Base-by-base conservation (phyloP, 1,140 invertebrate genomes). In the Schlechtendalia chinensis region DNA sequence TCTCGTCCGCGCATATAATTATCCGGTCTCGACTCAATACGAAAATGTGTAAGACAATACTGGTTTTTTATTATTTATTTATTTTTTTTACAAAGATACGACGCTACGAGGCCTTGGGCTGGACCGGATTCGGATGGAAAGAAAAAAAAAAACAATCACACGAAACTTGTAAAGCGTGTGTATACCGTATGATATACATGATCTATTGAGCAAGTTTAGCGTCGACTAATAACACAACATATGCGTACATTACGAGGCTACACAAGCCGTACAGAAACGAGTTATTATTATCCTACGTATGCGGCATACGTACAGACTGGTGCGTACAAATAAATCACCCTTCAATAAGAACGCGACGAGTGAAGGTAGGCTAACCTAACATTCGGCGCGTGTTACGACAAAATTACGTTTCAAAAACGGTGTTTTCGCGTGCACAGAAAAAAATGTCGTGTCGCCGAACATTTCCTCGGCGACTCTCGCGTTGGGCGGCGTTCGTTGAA, bases 71-170 rank as follows among this genome's bases (percentile, higher is more conserved):
- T n/a, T n/a, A n/a, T n/a, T n/a, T n/a, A n/a, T n/a, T n/a, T n/a
- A n/a, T n/a, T n/a, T n/a, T n/a, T n/a, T n/a, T n/a, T n/a, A n/a
- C 63, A 67, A 67, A 67, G 63, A 67, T 22, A 45, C 63, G n/a
- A n/a, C 24, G 45, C 32, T 19, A 67, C 32, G 2, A 67, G 63
- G 63, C 63, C 63, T 67, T 67, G 63, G 63, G 63, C 63, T 67
- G 63, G 32, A 67, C 63, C 63, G 63, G 63, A 67, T 67, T 67
- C 32, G 16, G 63, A n/a, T n/a, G n/a, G n/a, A n/a, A n/a, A n/a
- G n/a, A n/a, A 67, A 67, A 67, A 67, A 59, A 39, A 45, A 67
- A 67, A 67, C 63, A 67, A 67, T 67, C 45, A 67, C n/a, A 67
- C 16, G 14, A 22, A 67, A 45, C 63, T 67, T 45, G 32, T 63